These are phyloP conservation scores for Vespertilio murinus DNA, from an alignment of 2,797 vertebrate genomes.

Conservation along the genomic window DNA sequence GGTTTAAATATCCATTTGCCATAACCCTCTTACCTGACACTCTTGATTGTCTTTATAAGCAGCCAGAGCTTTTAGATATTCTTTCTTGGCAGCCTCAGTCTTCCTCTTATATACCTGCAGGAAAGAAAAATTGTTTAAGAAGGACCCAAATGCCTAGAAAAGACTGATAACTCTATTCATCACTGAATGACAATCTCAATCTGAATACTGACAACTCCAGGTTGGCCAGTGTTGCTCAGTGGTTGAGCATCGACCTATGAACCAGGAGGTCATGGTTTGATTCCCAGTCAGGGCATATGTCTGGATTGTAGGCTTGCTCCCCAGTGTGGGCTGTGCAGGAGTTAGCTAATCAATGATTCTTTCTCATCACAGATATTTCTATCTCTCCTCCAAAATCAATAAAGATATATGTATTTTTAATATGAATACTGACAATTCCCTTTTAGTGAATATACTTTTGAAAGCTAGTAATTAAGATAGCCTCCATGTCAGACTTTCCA, in stretches of 20 bases:
- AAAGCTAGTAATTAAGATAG: conserved; percentile 11
- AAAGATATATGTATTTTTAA: no score
- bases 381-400: no score
- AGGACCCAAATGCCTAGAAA: background rate
- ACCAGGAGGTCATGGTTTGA: no score
- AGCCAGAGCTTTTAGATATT: conserved; percentile 92
- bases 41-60: conserved; percentile 89
- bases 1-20: background rate
- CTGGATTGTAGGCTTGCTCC: no score
- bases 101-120: conserved; percentile 94
- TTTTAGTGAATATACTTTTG: background rate
- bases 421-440: background rate
- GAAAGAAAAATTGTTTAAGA: conserved; percentile 15
- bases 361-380: no score
- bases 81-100: conserved; percentile 93
- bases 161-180: conserved; percentile 8
- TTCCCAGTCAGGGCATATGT: no score
- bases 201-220: background rate
- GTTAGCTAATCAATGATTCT: no score
- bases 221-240: no score
- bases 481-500: background rate
- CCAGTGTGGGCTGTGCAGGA: no score
- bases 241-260: no score
- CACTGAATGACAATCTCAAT: conserved; percentile 24
- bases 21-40: conserved; percentile 86